Base-by-base conservation (phyloP, 2,888 invertebrate species). In the Lasioglossum leucozonium region DNA sequence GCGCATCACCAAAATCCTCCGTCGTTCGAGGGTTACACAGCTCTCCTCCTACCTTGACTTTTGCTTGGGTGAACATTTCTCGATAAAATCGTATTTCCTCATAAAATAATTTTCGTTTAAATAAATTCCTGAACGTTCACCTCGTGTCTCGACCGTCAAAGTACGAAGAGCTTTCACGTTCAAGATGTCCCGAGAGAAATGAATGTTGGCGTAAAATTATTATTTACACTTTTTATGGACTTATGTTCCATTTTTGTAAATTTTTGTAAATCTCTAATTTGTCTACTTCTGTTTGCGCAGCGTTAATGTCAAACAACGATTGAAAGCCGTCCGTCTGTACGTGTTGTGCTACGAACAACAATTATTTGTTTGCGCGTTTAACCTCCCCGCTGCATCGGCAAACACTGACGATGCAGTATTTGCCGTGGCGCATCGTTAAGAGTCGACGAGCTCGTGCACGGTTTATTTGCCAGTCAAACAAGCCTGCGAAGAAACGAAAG, bases 151-250 rank as follows among this genome's bases (percentile, higher is more conserved):
- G 62, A 30, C 30, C 62, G 62, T 62, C 62, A 62, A 62, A 30
- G 62, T 30, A 62, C 16, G 30, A 30, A 30, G 62, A 8, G 37
- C 34, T 67, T 67, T n/a, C 51, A 62, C 58, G 78, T 72, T 30
- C 37, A 16, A 79, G 69, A 74, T 84, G 78, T 37, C 72, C 77
- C 44, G 79, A 81, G 83, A 77, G 87, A 79, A 79, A 81, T 71
- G 67, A 76, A 0, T 16, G 4, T 44, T 44, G 44, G n/a, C n/a
- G n/a, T n/a, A n/a, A n/a, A n/a, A n/a, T n/a, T n/a, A n/a, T n/a
- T n/a, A n/a, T n/a, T n/a, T n/a, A n/a, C n/a, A n/a, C n/a, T n/a
- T n/a, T n/a, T n/a, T n/a, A n/a, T n/a, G n/a, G n/a, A n/a, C n/a
- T n/a, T n/a, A n/a, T n/a, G n/a, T n/a, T n/a, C n/a, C n/a, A n/a